A percentile compares a stretch with the other conserved stretches of the same genome.
phyloP scores from a whole-genome alignment of 2,888 invertebrate genomes.

The Tortricodes alternella region DNA sequence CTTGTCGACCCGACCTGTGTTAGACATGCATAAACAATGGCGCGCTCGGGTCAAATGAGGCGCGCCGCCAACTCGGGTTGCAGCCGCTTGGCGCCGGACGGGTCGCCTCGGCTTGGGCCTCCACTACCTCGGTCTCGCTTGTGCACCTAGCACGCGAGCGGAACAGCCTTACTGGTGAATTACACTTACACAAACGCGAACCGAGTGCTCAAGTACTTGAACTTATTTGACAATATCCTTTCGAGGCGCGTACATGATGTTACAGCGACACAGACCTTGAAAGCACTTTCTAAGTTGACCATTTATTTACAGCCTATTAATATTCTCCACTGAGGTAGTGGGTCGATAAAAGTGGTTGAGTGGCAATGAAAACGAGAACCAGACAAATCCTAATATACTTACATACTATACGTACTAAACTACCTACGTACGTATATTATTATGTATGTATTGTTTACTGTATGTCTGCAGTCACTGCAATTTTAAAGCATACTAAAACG shows the following conservation, averaged over 20 bases:
- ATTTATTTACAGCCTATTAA: background rate
- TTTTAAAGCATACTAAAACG: too few relatives aligned
- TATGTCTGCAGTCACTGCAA: too few relatives aligned
- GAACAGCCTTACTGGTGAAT: too few relatives aligned
- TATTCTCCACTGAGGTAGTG: background rate
- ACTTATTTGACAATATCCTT: too few relatives aligned
- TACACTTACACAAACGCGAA: too few relatives aligned
- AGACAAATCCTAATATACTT: too few relatives aligned
- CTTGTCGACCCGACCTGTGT: conserved; percentile 55
- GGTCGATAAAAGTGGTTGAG: conserved; percentile 21
- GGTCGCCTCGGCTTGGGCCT: conserved; percentile 3
- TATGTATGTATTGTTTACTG: too few relatives aligned
- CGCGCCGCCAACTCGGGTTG: conserved; percentile 75
- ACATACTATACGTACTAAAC: too few relatives aligned
- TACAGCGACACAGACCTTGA: background rate
- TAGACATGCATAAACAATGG: conserved; percentile 71
- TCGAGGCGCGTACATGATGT: too few relatives aligned
- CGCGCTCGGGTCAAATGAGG: conserved; percentile 74
- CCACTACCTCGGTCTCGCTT: background rate
- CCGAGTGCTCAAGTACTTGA: too few relatives aligned
- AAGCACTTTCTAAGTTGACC: background rate
- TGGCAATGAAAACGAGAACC: conserved; percentile 10
- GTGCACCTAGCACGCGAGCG: too few relatives aligned
- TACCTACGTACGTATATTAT: too few relatives aligned
- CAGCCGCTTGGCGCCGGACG: conserved; percentile 69